Percentiles rank a stretch among this genome's conserved stretches.
Conservation (phyloP, 2,113 vertebrate genomes). For the Murina feae region DNA sequence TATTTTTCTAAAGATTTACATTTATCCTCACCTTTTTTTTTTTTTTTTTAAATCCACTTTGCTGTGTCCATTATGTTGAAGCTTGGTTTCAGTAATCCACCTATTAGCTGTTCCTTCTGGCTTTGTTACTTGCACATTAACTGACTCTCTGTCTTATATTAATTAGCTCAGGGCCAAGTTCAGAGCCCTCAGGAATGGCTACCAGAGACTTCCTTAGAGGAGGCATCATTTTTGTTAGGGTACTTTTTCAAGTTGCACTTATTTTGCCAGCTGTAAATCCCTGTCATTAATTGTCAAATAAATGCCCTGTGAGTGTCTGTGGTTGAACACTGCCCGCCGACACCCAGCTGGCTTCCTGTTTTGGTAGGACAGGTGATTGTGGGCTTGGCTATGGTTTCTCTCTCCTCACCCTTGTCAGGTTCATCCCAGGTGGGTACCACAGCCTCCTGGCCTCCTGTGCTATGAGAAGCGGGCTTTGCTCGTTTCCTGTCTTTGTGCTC, state of each 20-base stretch:
- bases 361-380: background rate
- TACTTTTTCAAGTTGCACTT: background rate
- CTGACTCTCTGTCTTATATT: background rate
- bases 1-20: background rate
- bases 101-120: too few relatives aligned
- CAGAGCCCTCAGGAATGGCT: background rate
- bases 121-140: background rate
- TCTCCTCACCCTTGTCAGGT: background rate
- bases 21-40: background rate
- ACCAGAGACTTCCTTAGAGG: background rate
- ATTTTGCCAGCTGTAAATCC: too few relatives aligned
- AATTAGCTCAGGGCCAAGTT: background rate
- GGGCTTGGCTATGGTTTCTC: accelerated
- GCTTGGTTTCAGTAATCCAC: background rate
- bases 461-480: background rate
- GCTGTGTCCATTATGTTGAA: accelerated
- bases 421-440: accelerated
- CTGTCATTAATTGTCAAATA: background rate
- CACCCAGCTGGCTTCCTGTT: background rate
- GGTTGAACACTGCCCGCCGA: accelerated
- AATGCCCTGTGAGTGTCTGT: background rate
- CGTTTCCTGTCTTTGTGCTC: background rate
- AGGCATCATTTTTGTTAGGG: background rate
- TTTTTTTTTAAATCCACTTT: background rate
- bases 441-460: accelerated